These are phyloP conservation scores for Pristionchus fissidentatus DNA, from an alignment of 2,888 invertebrate genomes.

Conservation along the genomic window DNA sequence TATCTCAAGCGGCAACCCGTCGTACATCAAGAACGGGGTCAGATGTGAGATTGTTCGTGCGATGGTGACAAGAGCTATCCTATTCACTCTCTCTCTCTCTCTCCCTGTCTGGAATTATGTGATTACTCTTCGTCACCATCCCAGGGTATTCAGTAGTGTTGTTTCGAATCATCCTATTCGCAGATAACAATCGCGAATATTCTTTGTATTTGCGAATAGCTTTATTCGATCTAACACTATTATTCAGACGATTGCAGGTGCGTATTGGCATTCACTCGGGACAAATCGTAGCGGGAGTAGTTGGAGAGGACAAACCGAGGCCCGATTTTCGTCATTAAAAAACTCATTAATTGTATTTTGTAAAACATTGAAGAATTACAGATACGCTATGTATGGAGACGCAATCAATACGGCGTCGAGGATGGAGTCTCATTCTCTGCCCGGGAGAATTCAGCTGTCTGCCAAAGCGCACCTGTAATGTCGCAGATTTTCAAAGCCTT, in stretches of 20 bases:
- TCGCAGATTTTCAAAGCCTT: background rate
- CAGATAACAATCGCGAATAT: too few species aligned
- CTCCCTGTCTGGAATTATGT: too few species aligned
- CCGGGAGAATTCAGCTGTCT: conserved; percentile 66
- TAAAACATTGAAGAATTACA: conserved; percentile 12
- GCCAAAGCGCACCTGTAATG: conserved; percentile 51
- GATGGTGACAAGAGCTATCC: too few species aligned
- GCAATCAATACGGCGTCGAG: conserved; percentile 66
- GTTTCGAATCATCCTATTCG: too few species aligned
- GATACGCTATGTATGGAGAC: conserved; percentile 68
- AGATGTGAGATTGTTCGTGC: too few species aligned
- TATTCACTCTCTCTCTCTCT: background rate
- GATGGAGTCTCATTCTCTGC: conserved; percentile 64
- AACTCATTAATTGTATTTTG: background rate
- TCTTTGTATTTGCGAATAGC: too few species aligned
- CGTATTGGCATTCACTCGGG: conserved; percentile 66
- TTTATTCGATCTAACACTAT: background rate
- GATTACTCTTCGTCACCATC: too few species aligned
- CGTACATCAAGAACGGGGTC: too few species aligned
- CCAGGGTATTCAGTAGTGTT: too few species aligned
- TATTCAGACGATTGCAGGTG: conserved; percentile 45
- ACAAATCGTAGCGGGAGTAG: conserved; percentile 68
- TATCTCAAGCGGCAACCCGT: too few species aligned
- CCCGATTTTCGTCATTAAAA: conserved; percentile 39
- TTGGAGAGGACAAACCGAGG: conserved; percentile 67